Base-by-base conservation (phyloP, 2,113 vertebrate genomes). In the Abramis brama region DNA sequence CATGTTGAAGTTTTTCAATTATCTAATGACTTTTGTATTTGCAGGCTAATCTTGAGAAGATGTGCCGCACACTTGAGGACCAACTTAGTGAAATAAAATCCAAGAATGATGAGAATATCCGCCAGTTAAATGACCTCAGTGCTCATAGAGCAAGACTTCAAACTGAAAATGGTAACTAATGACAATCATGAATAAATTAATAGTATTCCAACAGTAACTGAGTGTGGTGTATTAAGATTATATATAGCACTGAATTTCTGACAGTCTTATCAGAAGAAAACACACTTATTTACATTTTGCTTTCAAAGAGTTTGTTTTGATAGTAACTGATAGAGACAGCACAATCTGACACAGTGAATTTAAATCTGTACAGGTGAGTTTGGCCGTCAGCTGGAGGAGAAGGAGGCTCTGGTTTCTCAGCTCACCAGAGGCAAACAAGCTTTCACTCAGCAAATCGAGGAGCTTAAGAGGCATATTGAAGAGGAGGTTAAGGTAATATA, bases 41-140 rank as follows among this genome's bases (percentile, higher is more conserved):
- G 0, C 33, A 96, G 95, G 88, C 71, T 6, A 95, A 95, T 4
- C 93, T 94, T 82, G 95, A 97, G 87, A 96, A 96, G 85, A 96
- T 90, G 88, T 88, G 85, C 82, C 82, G 88, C 47, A 89, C 89
- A 9, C 88, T 88, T 55, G 89, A 90, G 92, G 93, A 95, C 79
- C 92, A 91, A 59, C 90, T 96, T 68, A 96, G 94, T 0, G 95
- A 96, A 90, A 86, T 94, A 64, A 96, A 95, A 90, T 87, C 86
- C 8, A 97, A 96, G 91, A 87, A 95, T 84, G 93, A 96, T 1
- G 95, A 96, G 82, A 86, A 86, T 39, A 7, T 79, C 11, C 89
- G 88, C 39, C 86, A 87, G 50, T n/a, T 89, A 27, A 90, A 89
- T 59, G 89, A 90, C 57, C 75, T 90, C 60, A 81, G 86, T 74